Base-by-base conservation (phyloP, 2,113 vertebrate species). In the Oncorhynchus clarkii region DNA sequence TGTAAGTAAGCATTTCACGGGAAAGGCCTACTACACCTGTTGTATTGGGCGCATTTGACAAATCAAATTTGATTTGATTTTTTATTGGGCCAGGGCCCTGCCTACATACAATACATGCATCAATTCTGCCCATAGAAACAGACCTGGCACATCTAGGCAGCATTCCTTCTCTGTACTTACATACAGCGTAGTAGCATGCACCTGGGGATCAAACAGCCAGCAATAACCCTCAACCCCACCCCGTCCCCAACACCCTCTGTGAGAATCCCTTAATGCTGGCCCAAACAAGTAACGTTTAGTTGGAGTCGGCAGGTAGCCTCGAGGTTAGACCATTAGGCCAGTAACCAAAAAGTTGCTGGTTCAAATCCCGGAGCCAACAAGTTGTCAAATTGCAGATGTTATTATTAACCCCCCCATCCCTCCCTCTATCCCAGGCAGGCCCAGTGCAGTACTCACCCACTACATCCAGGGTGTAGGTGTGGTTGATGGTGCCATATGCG, bases 381-480 rank as follows among this genome's bases (percentile, higher is more conserved):
- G 49, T 13, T 51, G 12, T 12, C 13, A 51, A 14, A 54, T 54
- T 9, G 39, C 9, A 9, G 39, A 45, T 45, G 39, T 45, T 45
- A 45, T 45, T 45, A 45, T 45, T 45, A 45, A 11, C 39, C 39
- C 39, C 8, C 39, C 9, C 9, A 45, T 45, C 39, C 39, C 39
- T 45, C 1, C 71, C 16, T 22, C 39, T 11, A 11, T 54, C 60
- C 51, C 51, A 18, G 27, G 7, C 22, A 66, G 24, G 22, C 22
- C 24, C 22, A 22, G 64, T 12, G 12, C 64, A 20, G 39, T 54
- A 93, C 97, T 99, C 71, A 99, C 98, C 98, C 0, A 99, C 96
- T 59, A 99, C 98, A 0, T 99, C 97, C 0, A 99, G 93, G 66
- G 97, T 97, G 91, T 99, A 99, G 0, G 97, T 99, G 91, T 99